Conservation (phyloP, 2,113 vertebrate genomes). For the Litocranius walleri region DNA sequence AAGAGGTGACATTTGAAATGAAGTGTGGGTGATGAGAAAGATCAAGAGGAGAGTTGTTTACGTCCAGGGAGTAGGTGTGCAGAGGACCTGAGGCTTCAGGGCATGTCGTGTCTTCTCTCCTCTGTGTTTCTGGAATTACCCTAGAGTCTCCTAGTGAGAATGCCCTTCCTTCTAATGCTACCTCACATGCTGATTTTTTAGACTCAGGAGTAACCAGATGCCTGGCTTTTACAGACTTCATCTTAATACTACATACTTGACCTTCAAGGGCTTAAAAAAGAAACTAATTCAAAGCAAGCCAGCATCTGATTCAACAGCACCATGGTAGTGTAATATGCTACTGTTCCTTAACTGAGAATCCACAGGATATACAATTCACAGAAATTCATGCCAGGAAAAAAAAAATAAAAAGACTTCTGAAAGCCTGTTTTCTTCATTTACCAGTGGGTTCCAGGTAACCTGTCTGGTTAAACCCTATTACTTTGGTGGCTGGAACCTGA, state of each 20-base stretch:
- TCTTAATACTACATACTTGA: neutral
- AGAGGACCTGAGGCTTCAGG: neutral
- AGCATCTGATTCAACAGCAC: neutral
- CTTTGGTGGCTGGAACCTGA: neutral
- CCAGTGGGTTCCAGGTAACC: neutral
- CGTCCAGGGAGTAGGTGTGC: neutral
- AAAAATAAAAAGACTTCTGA: neutral
- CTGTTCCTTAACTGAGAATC: neutral
- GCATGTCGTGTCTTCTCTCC: accelerated
- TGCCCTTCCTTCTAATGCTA: neutral
- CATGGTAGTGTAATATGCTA: neutral
- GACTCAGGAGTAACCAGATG: neutral
- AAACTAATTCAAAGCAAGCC: neutral
- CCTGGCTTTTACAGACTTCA: neutral
- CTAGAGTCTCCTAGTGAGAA: neutral
- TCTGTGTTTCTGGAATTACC: neutral
- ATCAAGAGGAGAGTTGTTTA: neutral
- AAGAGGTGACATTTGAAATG: neutral
- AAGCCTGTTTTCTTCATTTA: neutral
- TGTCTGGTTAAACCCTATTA: neutral
- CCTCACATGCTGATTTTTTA: neutral
- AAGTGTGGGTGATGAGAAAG: neutral
- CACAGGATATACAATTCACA: neutral
- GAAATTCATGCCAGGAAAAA: neutral
- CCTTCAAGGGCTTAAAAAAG: neutral